A percentile compares a stretch with the other conserved stretches of the same genome.
These are phyloP conservation scores for Agrotis exclamationis DNA, from an alignment of 2,888 invertebrate species.

Conservation along the genomic window DNA sequence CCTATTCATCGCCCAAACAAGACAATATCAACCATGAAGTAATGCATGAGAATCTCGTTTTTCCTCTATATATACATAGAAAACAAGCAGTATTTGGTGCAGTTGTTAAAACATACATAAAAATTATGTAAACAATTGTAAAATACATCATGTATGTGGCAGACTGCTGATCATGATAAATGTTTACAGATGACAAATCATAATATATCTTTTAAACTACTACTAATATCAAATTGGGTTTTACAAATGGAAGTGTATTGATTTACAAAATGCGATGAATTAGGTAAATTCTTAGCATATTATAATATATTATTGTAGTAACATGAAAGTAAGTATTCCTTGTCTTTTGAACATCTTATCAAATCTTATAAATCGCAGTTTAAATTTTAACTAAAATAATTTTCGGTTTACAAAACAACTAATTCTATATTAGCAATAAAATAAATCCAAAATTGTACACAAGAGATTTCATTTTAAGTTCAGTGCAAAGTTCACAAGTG, in stretches of 20 bases:
- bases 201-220: slow-evolving; percentile 43
- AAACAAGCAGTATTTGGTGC: slow-evolving; percentile 70
- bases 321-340: slow-evolving; percentile 51
- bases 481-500: slow-evolving; percentile 82
- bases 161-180: slow-evolving; percentile 38
- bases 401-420: slow-evolving; percentile 67
- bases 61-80: slow-evolving; percentile 74
- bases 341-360: slow-evolving; percentile 64
- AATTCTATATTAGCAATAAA: slow-evolving; percentile 73
- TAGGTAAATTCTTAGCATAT: slow-evolving; percentile 47
- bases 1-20: slow-evolving; percentile 58
- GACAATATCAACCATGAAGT: slow-evolving; percentile 61
- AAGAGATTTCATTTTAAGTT: slow-evolving; percentile 75
- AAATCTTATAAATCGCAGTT: slow-evolving; percentile 62
- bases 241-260: slow-evolving; percentile 54
- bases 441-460: slow-evolving; percentile 77
- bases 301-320: slow-evolving; percentile 43
- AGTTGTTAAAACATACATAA: slow-evolving; percentile 49
- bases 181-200: slow-evolving; percentile 51
- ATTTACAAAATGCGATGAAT: slow-evolving; percentile 47
- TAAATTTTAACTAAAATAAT: slow-evolving; percentile 64
- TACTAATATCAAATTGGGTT: slow-evolving; percentile 68
- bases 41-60: slow-evolving; percentile 62
- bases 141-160: slow-evolving; percentile 39
- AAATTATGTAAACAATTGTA: slow-evolving; percentile 34